Base-by-base conservation (phyloP, 2,113 vertebrate genomes). In the Istiophorus platypterus region DNA sequence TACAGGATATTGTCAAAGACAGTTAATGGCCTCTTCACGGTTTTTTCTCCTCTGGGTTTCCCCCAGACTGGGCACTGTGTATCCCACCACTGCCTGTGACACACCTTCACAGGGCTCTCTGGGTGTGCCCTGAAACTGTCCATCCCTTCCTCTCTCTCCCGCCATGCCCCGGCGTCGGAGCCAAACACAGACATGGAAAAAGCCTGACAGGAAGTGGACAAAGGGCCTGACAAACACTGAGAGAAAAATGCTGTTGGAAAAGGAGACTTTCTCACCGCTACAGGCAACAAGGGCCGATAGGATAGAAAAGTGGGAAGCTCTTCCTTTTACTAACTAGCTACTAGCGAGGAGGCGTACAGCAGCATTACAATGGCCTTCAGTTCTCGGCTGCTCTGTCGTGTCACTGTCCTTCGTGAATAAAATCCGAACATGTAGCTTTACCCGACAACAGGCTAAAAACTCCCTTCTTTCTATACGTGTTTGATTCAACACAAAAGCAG, bases 111-210 rank as follows among this genome's bases (percentile, higher is more conserved):
- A 15, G 17, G 24, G 52, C 63, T 84, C 71, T 37, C 64, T 67
- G 89, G 92, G 91, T 77, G 90, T 89, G 85, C 80, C 85, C 89
- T 82, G 8, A 92, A 89, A 91, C 86, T 76, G 77, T 87, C 89
- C 73, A 76, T 87, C 88, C 72, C 89, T 93, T 93, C 88, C 91
- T 91, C 72, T 84, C 72, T 84, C 71, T 75, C 75, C 49, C 58
- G 77, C 62, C 22, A 64, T 77, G 68, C 80, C 41, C 91, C 78
- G 67, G 66, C n/a, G 63, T 45, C 41, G n/a, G n/a, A 74, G 82
- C 89, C 91, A 92, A 88, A 93, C 76, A 84, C 90, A 91, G 85
- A n/a, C 62, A 69, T 62, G 78, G 91, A 87, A 88, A 85, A 85
- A 81, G 37, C 69, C 64, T 73, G 79, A 86, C 24, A 79, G 42